phyloP scores from a whole-genome alignment of 2,113 vertebrate species.

The Turnix velox region DNA sequence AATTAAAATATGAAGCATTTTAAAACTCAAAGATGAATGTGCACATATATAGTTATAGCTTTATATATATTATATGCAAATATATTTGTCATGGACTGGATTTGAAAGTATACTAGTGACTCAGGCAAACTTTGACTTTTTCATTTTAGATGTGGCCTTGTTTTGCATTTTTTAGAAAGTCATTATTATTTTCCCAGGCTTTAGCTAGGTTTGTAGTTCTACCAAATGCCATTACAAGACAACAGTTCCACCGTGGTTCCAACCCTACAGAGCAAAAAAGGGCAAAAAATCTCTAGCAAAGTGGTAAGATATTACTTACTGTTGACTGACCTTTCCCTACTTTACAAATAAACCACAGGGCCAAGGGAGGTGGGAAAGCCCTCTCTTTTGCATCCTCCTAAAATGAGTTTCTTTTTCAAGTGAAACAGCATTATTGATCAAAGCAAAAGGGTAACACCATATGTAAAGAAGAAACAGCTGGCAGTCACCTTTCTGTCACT shows the following conservation, averaged over 20 bases:
- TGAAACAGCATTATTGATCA: conserved; percentile 73
- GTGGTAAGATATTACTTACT: background rate
- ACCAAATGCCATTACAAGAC: background rate
- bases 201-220: background rate
- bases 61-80: background rate
- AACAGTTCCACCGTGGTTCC: background rate
- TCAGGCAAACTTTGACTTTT: background rate
- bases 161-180: background rate
- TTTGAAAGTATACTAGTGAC: background rate
- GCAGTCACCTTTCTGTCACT: conserved; percentile 65
- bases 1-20: background rate
- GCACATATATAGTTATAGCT: background rate
- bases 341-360: conserved; percentile 49
- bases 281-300: background rate
- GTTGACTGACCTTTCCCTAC: conserved; percentile 60
- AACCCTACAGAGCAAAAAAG: background rate
- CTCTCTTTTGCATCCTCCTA: conserved; percentile 34
- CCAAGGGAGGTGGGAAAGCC: background rate
- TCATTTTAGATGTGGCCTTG: background rate
- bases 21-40: background rate
- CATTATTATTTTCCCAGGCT: background rate
- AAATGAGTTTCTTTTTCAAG: conserved; percentile 61
- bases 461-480: conserved; percentile 69
- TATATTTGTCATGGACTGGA: background rate
- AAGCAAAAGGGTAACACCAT: conserved; percentile 58